Evolutionary conservation across 2,888 invertebrate species (phyloP), one percentile per base, ranked within the genome.

Genomic region (Pheosia gnoma): DNA sequence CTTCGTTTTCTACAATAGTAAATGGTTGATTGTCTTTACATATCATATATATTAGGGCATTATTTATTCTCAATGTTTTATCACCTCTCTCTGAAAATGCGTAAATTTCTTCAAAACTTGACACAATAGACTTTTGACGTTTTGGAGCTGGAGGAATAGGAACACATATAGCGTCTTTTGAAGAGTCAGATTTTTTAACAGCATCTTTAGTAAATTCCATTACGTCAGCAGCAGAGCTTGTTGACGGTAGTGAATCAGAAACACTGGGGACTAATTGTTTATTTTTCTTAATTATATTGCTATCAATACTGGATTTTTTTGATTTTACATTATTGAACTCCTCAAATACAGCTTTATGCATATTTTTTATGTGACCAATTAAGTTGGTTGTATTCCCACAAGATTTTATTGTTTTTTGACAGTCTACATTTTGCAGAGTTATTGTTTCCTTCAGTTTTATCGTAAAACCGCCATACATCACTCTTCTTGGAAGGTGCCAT

Each of bases 21-120:
- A 75, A 74, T 57, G 73, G 75, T 62, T 74, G 73, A 69, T 74
- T 67, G 56, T 77, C 73, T 66, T 72, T 70, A 58, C 70, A 74
- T 8, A 71, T 62, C 71, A 72, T 70, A 63, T 66, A 73, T 4
- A 73, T 72, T 49, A 73, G 36, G 49, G 71, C 69, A 61, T 74
- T 72, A 37, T 68, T 72, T 9, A 74, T 63, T 68, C 57, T 67
- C 55, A 63, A 60, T 56, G 65, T 68, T 71, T 71, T 72, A 60
- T 67, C 60, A 60, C 70, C 70, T 45, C 65, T 68, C 57, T 61
- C 62, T 37, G 68, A 66, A 73, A 57, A 73, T 37, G 54, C 4
- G 25, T 52, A 52, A 10, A 52, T 52, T 13, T 52, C 25, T 52
- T 36, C 52, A 13, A 52, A 52, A 52, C 25, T 52, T 52, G 7